These are phyloP conservation scores for Channa striata DNA, from an alignment of 2,797 vertebrate genomes.

Conservation along the genomic window DNA sequence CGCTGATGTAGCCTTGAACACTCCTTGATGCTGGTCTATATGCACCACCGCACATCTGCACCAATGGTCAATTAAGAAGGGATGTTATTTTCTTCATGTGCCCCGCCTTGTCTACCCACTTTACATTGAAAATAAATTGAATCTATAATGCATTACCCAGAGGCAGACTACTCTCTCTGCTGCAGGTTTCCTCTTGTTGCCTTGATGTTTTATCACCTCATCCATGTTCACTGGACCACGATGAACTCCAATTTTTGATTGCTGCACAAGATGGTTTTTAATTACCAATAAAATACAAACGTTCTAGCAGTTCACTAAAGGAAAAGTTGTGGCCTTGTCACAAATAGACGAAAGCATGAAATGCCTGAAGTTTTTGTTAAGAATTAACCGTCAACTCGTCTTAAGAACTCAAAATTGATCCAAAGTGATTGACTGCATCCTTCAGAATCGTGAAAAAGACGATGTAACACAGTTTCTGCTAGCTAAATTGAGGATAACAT, in stretches of 20 bases:
- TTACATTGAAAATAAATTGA: conserved; percentile 76
- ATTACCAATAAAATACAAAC: conserved; percentile 63
- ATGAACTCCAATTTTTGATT: conserved; percentile 73
- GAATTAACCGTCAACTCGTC: conserved; percentile 42
- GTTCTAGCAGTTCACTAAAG: conserved; percentile 36
- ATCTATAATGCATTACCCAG: conserved; percentile 78
- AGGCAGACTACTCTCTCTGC: conserved; percentile 60
- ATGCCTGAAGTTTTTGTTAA: conserved; percentile 40
- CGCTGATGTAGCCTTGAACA: conserved; percentile 34
- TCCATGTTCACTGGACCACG: conserved; percentile 67
- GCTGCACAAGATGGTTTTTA: conserved; percentile 60
- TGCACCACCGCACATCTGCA: conserved; percentile 54
- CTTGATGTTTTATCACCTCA: conserved; percentile 74
- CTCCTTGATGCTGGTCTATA: conserved; percentile 49
- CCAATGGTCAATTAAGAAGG: conserved; percentile 76
- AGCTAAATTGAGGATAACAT: conserved; percentile 57
- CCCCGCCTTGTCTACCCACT: conserved; percentile 64
- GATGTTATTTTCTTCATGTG: conserved; percentile 67
- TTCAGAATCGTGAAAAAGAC: conserved; percentile 44
- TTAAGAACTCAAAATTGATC: conserved; percentile 53
- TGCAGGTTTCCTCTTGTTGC: conserved; percentile 61
- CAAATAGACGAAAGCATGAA: neutral
- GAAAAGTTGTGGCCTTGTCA: conserved; percentile 33
- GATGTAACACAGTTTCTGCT: conserved; percentile 56
- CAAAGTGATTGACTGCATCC: conserved; percentile 40